Base-by-base conservation (phyloP, 2,888 invertebrate species). In the Tachina lurida region DNA sequence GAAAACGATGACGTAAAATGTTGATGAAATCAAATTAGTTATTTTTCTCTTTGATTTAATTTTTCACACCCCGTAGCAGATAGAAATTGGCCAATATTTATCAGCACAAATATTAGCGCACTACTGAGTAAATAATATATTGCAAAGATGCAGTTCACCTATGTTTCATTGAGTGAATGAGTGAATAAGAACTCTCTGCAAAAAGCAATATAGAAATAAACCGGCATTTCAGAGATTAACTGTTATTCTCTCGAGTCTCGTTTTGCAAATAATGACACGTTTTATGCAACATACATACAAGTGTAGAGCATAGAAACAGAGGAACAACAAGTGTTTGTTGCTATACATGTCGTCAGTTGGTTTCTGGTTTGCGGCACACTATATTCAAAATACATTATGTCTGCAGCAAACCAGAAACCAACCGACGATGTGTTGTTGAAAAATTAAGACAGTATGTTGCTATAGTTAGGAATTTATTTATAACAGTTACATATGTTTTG, bases 51-150 rank as follows among this genome's bases (percentile, higher is more conserved):
- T 67, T 8, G 31, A 68, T 74, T 47, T 80, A 45, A 39, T 15
- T 10, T 47, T 68, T 68, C 68, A 63, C 49, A 58, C 62, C 75
- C 56, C 56, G 15, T 31, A 15, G 31, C 67, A 52, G 41, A 49
- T 56, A 54, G 54, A 54, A 71, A 76, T 76, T 83, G 63, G 79
- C 86, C 86, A 86, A 79, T 86, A 86, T 86, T 83, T 79, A 83
- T 73, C 79, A 79, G 83, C 83, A 83, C 86, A 79, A 82, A 86
- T 86, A 86, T 83, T 83, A 83, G 86, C 86, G 76, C 83, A 80
- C 83, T 83, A 86, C 86, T 86, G 86, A 86, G 71, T 86, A 83
- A 71, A 83, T 71, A 76, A 10, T 54, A 73, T 73, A 73, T 76
- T 79, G 70, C 75, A 83, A 83, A 76, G 43, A 67, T 79, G 83